phyloP scores from a whole-genome alignment of 2,888 invertebrate genomes.

The Drosophila neutralis region DNA sequence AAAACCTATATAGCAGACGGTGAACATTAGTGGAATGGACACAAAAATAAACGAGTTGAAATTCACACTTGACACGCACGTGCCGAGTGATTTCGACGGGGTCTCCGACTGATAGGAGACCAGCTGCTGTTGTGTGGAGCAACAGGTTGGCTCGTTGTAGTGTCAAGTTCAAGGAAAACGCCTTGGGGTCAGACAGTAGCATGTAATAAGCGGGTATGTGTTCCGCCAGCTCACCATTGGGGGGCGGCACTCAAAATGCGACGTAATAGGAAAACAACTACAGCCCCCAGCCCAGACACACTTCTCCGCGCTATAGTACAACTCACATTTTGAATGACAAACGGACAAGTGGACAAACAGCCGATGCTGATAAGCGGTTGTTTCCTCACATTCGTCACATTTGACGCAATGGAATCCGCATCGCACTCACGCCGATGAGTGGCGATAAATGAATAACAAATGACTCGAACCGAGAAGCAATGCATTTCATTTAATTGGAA shows the following conservation, averaged over 20 bases:
- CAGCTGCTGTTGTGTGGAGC: conserved; percentile 27
- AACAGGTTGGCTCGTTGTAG: conserved; percentile 53
- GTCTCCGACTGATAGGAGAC: conserved; percentile 15
- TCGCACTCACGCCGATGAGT: conserved; percentile 40
- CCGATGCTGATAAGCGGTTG: conserved; percentile 52
- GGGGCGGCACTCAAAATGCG: conserved; percentile 31
- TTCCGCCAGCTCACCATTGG: conserved; percentile 26
- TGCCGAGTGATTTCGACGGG: conserved; percentile 39
- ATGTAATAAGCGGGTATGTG: conserved; percentile 6
- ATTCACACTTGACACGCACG: conserved; percentile 61
- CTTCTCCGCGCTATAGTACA: not conserved
- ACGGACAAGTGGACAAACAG: conserved; percentile 33
- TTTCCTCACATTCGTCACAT: conserved; percentile 52
- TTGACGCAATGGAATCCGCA: conserved; percentile 42
- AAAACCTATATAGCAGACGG: not conserved
- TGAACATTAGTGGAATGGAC: not conserved
- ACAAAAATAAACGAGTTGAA: not conserved
- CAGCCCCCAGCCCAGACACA: not conserved
- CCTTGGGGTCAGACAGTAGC: conserved; percentile 43
- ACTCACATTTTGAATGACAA: conserved; percentile 46
- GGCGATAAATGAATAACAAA: conserved; percentile 58
- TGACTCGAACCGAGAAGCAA: conserved; percentile 11
- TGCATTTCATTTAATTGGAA: conserved; percentile 35
- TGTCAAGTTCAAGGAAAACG: conserved; percentile 80
- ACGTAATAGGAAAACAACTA: conserved; percentile 47